phyloP scores from a whole-genome alignment of 2,888 invertebrate genomes.

The Apamea anceps region DNA sequence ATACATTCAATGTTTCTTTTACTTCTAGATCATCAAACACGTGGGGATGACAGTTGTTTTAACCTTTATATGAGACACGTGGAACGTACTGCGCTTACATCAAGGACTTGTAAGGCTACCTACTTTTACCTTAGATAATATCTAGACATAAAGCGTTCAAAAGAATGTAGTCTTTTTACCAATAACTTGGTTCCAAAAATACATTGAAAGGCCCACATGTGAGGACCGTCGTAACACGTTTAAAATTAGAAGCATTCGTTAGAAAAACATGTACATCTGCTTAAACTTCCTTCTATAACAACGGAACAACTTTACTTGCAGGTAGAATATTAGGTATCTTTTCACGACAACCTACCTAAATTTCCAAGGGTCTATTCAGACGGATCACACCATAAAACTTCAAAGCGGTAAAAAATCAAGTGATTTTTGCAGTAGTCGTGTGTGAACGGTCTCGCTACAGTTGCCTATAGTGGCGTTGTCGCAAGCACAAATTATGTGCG shows the following conservation, averaged over 20 bases:
- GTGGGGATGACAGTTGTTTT: conserved; percentile 31
- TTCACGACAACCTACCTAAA: too few species aligned
- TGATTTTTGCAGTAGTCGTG: too few species aligned
- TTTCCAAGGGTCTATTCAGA: conserved; percentile 1
- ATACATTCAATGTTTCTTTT: conserved; percentile 42
- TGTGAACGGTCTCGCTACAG: not conserved
- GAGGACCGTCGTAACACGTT: not conserved
- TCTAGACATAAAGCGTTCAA: conserved; percentile 16
- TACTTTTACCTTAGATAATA: conserved; percentile 34
- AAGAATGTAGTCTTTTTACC: conserved; percentile 1
- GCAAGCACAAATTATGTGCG: not conserved
- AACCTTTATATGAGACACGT: conserved; percentile 9
- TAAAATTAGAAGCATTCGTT: not conserved
- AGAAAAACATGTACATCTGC: not conserved
- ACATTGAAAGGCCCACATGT: not conserved
- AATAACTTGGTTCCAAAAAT: not conserved
- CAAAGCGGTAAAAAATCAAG: not conserved
- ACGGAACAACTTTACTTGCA: not conserved
- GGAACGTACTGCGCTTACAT: conserved; percentile 12
- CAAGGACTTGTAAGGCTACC: conserved; percentile 40
- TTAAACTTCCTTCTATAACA: not conserved
- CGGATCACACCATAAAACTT: not conserved
- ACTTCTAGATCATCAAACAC: conserved; percentile 28
- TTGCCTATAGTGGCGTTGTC: not conserved
- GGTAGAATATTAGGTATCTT: not conserved